phyloP scores from a whole-genome alignment of 2,888 invertebrate species.

The Hirtodrosophila histrioides region DNA sequence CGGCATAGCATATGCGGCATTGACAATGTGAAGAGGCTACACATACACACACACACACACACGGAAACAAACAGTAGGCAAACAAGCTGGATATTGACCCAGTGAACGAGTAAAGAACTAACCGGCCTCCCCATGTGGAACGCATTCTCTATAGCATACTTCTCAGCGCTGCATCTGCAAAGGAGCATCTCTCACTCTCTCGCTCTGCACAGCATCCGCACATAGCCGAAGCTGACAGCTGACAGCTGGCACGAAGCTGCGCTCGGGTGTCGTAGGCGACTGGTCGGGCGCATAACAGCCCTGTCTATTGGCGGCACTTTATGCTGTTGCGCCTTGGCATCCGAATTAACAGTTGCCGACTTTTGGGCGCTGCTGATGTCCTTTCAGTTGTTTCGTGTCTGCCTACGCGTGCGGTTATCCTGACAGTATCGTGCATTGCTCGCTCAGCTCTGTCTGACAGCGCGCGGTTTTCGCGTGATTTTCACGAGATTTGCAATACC shows the following conservation, averaged over 20 bases:
- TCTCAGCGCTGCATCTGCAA: constrained; percentile 64
- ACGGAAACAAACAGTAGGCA: constrained; percentile 30
- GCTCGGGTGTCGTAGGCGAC: constrained; percentile 12
- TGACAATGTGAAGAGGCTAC: constrained; percentile 34
- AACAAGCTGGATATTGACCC: constrained; percentile 76
- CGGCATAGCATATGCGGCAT: constrained; percentile 60
- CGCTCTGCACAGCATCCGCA: constrained; percentile 56
- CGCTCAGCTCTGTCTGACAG: not conserved
- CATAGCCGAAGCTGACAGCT: constrained; percentile 38
- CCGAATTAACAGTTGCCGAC: constrained; percentile 48
- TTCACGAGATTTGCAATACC: constrained; percentile 38
- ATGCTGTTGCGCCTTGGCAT: constrained; percentile 62
- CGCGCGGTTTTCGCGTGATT: constrained; percentile 35
- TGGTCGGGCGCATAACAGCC: constrained; percentile 44
- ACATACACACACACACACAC: constrained; percentile 11
- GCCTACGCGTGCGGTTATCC: constrained; percentile 75
- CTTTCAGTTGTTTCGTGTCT: constrained; percentile 80
- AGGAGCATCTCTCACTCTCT: constrained; percentile 13
- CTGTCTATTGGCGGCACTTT: constrained; percentile 40
- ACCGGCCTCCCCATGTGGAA: constrained; percentile 43
- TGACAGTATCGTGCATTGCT: not conserved
- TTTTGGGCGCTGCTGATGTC: constrained; percentile 42
- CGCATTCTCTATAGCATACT: constrained; percentile 26
- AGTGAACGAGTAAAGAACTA: constrained; percentile 74
- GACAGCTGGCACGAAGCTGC: constrained; percentile 24